Evolutionary conservation across 2,113 vertebrate species (phyloP).

Genomic region (Hippoglossus stenolepis): DNA sequence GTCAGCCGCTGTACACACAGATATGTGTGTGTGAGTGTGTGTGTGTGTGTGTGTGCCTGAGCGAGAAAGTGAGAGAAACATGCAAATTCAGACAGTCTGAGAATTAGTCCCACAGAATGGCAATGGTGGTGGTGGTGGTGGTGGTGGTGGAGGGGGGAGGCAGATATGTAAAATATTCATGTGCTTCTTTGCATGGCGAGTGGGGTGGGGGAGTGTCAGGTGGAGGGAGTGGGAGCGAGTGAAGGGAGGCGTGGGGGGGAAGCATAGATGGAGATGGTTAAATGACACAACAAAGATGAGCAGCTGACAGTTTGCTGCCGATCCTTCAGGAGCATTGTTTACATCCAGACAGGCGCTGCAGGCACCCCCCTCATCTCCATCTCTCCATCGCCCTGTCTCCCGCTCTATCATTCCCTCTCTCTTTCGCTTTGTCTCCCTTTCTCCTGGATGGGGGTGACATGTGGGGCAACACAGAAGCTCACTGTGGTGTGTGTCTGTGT

Average conservation of each 20-base stretch:
- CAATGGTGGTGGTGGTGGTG: conserved; percentile 26
- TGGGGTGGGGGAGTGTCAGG: conserved; percentile 81
- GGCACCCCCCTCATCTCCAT: conserved; percentile 83
- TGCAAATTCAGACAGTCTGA: conserved; percentile 99
- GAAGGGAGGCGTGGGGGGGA: conserved; percentile 81
- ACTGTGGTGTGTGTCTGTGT: conserved; percentile 31
- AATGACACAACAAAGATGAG: conserved; percentile 99
- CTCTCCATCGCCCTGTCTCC: conserved; percentile 75
- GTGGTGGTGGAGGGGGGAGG: conserved; percentile 59
- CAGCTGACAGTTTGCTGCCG: conserved; percentile 97
- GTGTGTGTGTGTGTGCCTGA: conserved; percentile 18
- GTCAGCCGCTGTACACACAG: conserved; percentile 46
- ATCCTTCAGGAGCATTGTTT: conserved; percentile 94
- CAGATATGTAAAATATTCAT: conserved; percentile 99
- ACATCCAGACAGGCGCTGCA: conserved; percentile 91
- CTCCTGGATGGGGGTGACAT: conserved; percentile 79
- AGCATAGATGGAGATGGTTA: conserved; percentile 86
- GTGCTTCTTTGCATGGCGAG: conserved; percentile 84
- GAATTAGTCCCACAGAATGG: conserved; percentile 98
- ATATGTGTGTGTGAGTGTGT: not conserved
- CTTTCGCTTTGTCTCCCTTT: conserved; percentile 78
- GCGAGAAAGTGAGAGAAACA: conserved; percentile 77
- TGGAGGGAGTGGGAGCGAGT: conserved; percentile 73
- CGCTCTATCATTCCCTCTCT: conserved; percentile 75
- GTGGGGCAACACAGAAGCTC: conserved; percentile 69